A percentile compares a stretch with the other conserved stretches of the same genome.
Conservation (phyloP, 92 coral and sea anemone species). For the Galaxea fascicularis region DNA sequence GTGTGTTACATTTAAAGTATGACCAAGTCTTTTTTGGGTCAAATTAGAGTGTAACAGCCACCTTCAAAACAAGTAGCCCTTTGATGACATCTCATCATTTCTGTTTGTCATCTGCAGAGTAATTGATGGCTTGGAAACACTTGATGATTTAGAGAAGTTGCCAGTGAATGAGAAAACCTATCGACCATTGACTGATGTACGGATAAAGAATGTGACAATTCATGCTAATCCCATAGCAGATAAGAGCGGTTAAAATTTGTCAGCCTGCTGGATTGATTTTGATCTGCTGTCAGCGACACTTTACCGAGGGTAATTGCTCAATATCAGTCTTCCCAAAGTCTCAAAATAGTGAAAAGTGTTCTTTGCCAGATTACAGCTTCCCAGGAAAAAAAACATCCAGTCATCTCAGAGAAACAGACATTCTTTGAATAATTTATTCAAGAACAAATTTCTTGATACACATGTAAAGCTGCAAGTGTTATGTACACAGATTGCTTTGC, state of each 20-base stretch:
- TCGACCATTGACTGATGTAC: constrained; percentile 85
- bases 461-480: not conserved
- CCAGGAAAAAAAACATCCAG: not conserved
- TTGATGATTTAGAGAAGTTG: constrained; percentile 92
- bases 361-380: no score
- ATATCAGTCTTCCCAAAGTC: not conserved
- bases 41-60: no score
- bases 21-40: no score
- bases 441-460: not conserved
- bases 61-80: no score
- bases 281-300: no score
- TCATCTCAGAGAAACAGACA: not conserved
- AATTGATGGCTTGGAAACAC: constrained; percentile 92
- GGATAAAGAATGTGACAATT: constrained; percentile 79
- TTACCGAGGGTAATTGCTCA: not conserved
- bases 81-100: not conserved
- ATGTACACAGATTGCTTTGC: not conserved
- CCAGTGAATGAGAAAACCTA: constrained; percentile 94
- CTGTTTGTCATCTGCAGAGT: constrained; percentile 62
- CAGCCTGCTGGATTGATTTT: not conserved
- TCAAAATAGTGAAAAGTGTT: not conserved
- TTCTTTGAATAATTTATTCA: constrained; percentile 10
- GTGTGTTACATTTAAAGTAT: no score
- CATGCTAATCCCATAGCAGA: constrained; percentile 99
- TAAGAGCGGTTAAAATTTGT: not conserved